Conservation (phyloP, 2,113 vertebrate genomes). For the Saccopteryx leptura region DNA sequence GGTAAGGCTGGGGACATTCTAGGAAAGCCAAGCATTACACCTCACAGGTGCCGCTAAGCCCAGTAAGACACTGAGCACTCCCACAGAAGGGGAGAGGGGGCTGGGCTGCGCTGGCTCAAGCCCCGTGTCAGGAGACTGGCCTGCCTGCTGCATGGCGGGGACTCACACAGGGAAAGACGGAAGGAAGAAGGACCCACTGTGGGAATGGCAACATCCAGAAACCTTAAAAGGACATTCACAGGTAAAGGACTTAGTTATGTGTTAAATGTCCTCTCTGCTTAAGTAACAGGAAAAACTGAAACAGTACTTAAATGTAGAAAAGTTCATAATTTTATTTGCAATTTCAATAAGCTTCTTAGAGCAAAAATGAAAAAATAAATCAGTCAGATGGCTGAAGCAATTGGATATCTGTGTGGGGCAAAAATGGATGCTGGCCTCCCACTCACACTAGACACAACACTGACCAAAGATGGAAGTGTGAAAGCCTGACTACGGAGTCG, state of each 20-base stretch:
- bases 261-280: not conserved
- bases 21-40: not conserved
- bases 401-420: not conserved
- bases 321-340: not conserved
- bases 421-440: not conserved
- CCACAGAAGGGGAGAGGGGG: not conserved
- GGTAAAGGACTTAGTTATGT: not conserved
- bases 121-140: not conserved
- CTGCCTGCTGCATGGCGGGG: not conserved
- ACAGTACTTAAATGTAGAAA: not conserved
- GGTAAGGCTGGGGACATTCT: not conserved
- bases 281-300: not conserved
- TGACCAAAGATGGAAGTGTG: not conserved
- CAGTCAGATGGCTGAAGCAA: not conserved
- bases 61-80: not conserved
- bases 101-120: not conserved
- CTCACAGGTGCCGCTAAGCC: not conserved
- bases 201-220: not conserved
- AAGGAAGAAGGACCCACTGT: not conserved
- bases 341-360: constrained; percentile 7
- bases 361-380: constrained; percentile 5
- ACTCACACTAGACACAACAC: not conserved
- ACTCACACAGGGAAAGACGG: fast-evolving
- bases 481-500: not conserved
- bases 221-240: not conserved